Evolutionary conservation across 2,797 vertebrate genomes (phyloP).

Genomic region (Tragelaphus oryx): DNA sequence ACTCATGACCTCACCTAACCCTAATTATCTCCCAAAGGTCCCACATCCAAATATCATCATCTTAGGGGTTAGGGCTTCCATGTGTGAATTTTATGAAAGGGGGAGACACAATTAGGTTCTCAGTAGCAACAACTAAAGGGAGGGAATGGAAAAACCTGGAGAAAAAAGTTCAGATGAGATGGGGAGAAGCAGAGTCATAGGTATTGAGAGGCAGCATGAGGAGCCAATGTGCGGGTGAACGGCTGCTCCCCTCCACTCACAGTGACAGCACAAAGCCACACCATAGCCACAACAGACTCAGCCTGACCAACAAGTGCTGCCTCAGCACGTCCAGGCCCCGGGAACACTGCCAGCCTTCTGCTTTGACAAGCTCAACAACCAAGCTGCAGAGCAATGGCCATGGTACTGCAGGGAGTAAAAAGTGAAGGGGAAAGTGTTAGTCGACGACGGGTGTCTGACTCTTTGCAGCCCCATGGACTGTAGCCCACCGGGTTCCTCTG

Average conservation of each 20-base stretch:
- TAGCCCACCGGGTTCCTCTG: background rate
- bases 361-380: background rate
- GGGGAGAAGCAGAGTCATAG: background rate
- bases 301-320: background rate
- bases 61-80: background rate
- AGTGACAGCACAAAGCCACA: background rate
- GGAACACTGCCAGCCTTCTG: background rate
- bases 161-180: background rate
- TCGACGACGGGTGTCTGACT: background rate
- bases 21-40: background rate
- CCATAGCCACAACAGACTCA: too few relatives aligned
- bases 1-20: background rate
- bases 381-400: background rate
- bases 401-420: fast-evolving
- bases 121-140: too few relatives aligned
- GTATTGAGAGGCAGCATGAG: too few relatives aligned
- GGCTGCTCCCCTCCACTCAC: background rate
- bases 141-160: background rate
- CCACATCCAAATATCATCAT: background rate
- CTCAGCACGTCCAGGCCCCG: fast-evolving
- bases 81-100: background rate
- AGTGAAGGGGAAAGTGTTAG: background rate
- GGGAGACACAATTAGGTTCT: background rate
- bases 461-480: background rate
- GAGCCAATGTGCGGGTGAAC: background rate